A percentile compares a stretch with the other conserved stretches of the same genome.
Conservation (phyloP, 2,888 invertebrate species). For the Vannuccia rotundouncinata region DNA sequence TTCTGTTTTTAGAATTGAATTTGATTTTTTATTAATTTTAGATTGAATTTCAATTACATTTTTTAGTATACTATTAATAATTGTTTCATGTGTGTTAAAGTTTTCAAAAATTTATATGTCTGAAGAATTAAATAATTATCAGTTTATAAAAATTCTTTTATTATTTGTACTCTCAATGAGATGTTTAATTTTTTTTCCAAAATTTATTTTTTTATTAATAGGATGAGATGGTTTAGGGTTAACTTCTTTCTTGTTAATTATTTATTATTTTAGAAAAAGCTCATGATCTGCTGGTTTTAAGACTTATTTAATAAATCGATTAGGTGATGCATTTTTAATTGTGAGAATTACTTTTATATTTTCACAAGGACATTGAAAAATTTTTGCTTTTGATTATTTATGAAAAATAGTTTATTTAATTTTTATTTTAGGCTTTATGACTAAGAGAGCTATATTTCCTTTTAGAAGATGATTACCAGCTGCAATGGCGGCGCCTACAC, state of each 20-base stretch:
- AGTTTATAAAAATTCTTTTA: constrained; percentile 65
- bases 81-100: constrained; percentile 65
- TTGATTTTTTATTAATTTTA: constrained; percentile 30
- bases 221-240: constrained; percentile 70
- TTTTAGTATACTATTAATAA: constrained; percentile 65
- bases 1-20: constrained; percentile 15
- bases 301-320: constrained; percentile 68
- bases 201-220: constrained; percentile 67
- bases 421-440: constrained; percentile 60
- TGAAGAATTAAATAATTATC: constrained; percentile 61
- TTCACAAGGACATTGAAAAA: constrained; percentile 44
- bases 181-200: constrained; percentile 66
- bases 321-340: constrained; percentile 67
- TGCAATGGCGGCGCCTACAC: constrained; percentile 71
- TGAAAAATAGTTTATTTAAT: constrained; percentile 31
- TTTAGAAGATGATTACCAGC: constrained; percentile 71
- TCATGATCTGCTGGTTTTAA: constrained; percentile 68
- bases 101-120: constrained; percentile 65
- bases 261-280: constrained; percentile 67
- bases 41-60: constrained; percentile 66
- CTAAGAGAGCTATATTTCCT: constrained; percentile 68
- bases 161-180: constrained; percentile 67
- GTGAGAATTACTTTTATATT: constrained; percentile 58
- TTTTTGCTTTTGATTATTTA: constrained; percentile 39
- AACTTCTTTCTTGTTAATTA: constrained; percentile 68